These are phyloP conservation scores for Stenodera caucasica DNA, from an alignment of 2,888 invertebrate genomes.

Conservation along the genomic window DNA sequence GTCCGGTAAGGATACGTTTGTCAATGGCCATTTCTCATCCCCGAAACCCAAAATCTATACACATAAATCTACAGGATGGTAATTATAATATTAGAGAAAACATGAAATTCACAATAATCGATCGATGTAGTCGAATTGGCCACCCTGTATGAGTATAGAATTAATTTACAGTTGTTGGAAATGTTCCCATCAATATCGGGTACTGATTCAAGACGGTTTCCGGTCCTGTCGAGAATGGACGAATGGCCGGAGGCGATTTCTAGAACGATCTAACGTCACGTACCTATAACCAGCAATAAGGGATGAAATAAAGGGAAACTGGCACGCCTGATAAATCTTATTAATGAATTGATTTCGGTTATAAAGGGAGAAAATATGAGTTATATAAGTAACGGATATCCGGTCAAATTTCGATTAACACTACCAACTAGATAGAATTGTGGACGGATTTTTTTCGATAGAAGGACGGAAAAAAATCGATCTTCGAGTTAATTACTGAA, in stretches of 20 bases:
- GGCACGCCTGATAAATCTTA: constrained; percentile 11
- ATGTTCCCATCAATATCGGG: neutral
- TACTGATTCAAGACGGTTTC: neutral
- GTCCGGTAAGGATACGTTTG: constrained; percentile 49
- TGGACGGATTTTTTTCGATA: no score
- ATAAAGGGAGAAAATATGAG: neutral
- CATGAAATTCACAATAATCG: no score
- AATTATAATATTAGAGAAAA: no score
- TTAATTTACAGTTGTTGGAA: neutral
- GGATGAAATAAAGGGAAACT: no score
- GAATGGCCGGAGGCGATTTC: neutral
- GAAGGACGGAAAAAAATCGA: no score
- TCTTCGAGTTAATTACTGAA: neutral
- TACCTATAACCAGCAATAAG: neutral
- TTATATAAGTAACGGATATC: neutral
- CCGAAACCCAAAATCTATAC: neutral
- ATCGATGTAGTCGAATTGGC: no score
- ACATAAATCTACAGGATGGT: no score
- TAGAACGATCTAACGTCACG: neutral
- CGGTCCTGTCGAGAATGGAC: neutral
- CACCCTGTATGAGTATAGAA: neutral
- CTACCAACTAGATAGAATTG: no score
- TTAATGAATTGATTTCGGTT: constrained; percentile 20
- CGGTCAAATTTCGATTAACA: no score
- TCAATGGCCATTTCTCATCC: constrained; percentile 36